Base-by-base conservation (phyloP, 2,888 invertebrate genomes). In the Hecatera dysodea region DNA sequence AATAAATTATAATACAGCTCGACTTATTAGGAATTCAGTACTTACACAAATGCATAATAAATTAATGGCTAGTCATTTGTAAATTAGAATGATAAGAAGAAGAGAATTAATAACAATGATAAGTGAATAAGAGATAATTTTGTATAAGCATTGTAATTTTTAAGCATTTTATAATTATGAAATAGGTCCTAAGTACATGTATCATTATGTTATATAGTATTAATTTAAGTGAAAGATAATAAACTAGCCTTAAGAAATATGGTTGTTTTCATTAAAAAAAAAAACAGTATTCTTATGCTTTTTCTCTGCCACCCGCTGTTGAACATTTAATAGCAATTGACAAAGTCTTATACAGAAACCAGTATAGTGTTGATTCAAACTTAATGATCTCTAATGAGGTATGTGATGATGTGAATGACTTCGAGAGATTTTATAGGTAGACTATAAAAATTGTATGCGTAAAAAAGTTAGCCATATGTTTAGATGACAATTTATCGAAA, bases 61-160 rank as follows among this genome's bases (percentile, higher is more conserved):
- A n/a, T 33, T 59, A 59, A 60, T 55, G 17, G 19, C 73, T 55
- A 71, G 53, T 70, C 53, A 76, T 12, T 59, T 73, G 46, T 68
- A 44, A 48, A 44, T 44, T 19, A 46, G 12, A 57, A 50, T 56
- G 12, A 22, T 36, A 8, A 55, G 7, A 52, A 7, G n/a, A 63
- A 65, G 42, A 36, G 12, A 22, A 24, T 22, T 15, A 15, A 39
- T 39, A 15, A 39, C 15, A 33, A 33, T 29, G 19, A 7, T 56
- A 72, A 15, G 15, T 27, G n/a, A 33, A n/a, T 19, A 46, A 46
- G 3, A 17, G 7, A 19, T 67, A 36, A 9, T 57, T 68, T 57
- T 46, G 17, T 72, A 36, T 22, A 15, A n/a, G 36, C 12, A 57
- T 53, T 68, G 46, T 60, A 55, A 67, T 67, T 48, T 67, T n/a